phyloP scores from a whole-genome alignment of 2,113 vertebrate species.

The Phoenicopterus ruber region DNA sequence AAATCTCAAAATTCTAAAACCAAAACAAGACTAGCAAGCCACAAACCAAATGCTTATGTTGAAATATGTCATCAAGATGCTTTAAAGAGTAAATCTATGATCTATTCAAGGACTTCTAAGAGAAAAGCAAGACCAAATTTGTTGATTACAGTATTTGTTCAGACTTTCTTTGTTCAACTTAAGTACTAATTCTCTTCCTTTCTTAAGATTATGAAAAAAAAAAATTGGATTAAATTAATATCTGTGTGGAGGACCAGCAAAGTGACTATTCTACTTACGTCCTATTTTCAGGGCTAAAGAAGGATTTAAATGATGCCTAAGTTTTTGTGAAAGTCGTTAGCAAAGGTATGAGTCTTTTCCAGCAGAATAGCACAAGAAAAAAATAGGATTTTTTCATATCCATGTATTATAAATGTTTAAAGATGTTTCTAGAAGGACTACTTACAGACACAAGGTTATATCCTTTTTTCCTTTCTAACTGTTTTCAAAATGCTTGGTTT shows the following conservation, averaged over 20 bases:
- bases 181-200: not conserved
- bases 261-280: not conserved
- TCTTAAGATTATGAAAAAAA: not conserved
- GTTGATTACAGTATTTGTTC: constrained; percentile 16
- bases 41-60: not conserved
- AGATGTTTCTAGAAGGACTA: not conserved
- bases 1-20: not conserved
- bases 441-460: not conserved
- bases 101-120: not conserved
- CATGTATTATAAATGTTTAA: not conserved
- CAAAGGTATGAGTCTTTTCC: not conserved
- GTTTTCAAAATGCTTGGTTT: not conserved
- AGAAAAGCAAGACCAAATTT: constrained; percentile 3
- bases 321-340: not conserved
- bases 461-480: not conserved
- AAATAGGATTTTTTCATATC: not conserved
- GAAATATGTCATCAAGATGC: not conserved
- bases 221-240: not conserved
- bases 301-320: not conserved
- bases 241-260: not conserved
- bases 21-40: not conserved
- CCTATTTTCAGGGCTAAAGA: not conserved
- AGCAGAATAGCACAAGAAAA: not conserved
- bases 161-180: not conserved
- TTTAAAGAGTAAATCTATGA: not conserved